These are phyloP conservation scores for Chironomus riparius DNA, from an alignment of 2,888 invertebrate species.

Conservation along the genomic window DNA sequence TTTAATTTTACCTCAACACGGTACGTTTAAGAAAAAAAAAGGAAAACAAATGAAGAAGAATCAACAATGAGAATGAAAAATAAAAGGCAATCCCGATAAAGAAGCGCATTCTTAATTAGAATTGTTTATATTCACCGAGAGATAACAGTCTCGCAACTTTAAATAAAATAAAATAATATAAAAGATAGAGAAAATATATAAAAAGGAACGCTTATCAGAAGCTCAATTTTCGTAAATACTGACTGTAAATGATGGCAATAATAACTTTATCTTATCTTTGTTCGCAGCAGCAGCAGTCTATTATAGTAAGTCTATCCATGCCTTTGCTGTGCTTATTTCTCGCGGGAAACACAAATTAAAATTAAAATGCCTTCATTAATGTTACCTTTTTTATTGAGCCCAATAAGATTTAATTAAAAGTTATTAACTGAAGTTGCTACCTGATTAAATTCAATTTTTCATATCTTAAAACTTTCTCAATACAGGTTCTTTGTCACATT, in stretches of 20 bases:
- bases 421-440: neutral
- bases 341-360: neutral
- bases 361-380: neutral
- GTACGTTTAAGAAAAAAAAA: too few species aligned
- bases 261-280: slow-evolving; percentile 24
- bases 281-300: neutral
- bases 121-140: neutral
- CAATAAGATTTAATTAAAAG: slow-evolving; percentile 16
- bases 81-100: neutral
- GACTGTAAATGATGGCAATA: slow-evolving; percentile 16
- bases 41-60: too few species aligned
- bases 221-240: neutral
- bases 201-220: neutral
- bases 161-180: neutral
- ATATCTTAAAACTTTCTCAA: neutral
- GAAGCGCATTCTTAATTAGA: slow-evolving; percentile 4
- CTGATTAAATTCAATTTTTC: slow-evolving; percentile 7
- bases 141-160: neutral
- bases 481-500: too few species aligned
- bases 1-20: too few species aligned
- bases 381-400: neutral
- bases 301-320: neutral
- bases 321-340: neutral
- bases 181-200: neutral
- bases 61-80: too few species aligned